Conservation (phyloP, 2,888 invertebrate species). For the Brachyptera putata region DNA sequence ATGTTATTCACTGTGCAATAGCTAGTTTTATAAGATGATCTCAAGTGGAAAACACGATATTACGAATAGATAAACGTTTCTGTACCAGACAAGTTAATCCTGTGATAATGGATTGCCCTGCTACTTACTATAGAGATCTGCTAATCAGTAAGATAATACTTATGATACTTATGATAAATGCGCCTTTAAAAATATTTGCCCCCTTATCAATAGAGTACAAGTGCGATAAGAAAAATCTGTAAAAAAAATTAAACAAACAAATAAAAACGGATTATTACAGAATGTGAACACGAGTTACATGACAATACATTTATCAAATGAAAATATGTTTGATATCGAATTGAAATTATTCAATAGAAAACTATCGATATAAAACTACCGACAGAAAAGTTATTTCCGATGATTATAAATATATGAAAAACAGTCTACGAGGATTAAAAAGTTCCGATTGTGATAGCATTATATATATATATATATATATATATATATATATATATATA, state of each 20-base stretch:
- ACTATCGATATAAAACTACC: too few relatives aligned
- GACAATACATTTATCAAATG: too few relatives aligned
- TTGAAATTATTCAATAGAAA: too few relatives aligned
- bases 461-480: too few relatives aligned
- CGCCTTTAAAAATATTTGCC: slow-evolving; percentile 8
- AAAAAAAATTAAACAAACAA: neutral
- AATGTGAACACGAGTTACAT: neutral
- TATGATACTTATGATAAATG: too few relatives aligned
- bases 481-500: too few relatives aligned
- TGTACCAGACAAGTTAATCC: slow-evolving; percentile 15
- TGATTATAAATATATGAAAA: too few relatives aligned
- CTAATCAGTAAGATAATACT: too few relatives aligned
- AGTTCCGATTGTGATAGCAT: too few relatives aligned
- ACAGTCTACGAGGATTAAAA: too few relatives aligned
- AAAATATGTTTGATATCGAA: too few relatives aligned
- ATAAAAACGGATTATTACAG: neutral
- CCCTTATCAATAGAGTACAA: neutral
- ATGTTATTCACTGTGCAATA: neutral
- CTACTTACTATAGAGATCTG: slow-evolving; percentile 15
- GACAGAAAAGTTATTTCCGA: too few relatives aligned
- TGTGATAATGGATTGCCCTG: slow-evolving; percentile 3
- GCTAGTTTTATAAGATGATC: neutral
- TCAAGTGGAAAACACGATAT: slow-evolving; percentile 7
- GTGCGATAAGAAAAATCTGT: slow-evolving; percentile 7
- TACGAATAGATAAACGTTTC: neutral